A percentile compares a stretch with the other conserved stretches of the same genome.
Evolutionary conservation across 2,797 vertebrate species (phyloP).

Genomic region (Oryzias dopingdopingensis): DNA sequence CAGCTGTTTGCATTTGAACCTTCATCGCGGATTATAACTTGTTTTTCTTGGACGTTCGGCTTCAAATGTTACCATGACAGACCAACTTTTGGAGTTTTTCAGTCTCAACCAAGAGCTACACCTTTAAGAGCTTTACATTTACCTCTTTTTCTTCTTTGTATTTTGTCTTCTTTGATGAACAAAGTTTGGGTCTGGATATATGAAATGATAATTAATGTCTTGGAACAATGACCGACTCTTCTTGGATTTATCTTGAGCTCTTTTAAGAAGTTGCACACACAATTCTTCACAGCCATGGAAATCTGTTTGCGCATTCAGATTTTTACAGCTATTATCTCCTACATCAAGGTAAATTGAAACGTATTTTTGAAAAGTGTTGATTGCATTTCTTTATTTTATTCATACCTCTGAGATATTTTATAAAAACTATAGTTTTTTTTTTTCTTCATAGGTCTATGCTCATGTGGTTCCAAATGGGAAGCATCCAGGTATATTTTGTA

Average conservation of each 20-base stretch:
- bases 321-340: constrained; percentile 60
- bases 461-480: constrained; percentile 60
- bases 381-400: background rate
- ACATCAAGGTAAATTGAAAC: constrained; percentile 63
- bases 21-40: constrained; percentile 37
- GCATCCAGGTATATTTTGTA: constrained; percentile 75
- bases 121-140: constrained; percentile 2
- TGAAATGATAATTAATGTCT: constrained; percentile 42
- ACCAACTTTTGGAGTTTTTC: constrained; percentile 15
- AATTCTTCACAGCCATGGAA: constrained; percentile 60
- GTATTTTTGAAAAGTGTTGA: background rate
- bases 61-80: constrained; percentile 42
- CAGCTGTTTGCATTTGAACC: background rate
- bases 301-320: constrained; percentile 56
- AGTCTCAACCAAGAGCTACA: background rate
- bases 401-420: background rate
- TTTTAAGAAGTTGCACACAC: constrained; percentile 11
- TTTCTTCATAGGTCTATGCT: constrained; percentile 70
- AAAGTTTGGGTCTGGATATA: constrained; percentile 26
- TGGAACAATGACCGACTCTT: constrained; percentile 59
- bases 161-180: background rate
- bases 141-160: background rate
- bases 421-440: constrained; percentile 36
- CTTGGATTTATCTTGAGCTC: constrained; percentile 46
- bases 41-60: constrained; percentile 36